Conservation (phyloP, 2,888 invertebrate species). For the Volucella inflata region DNA sequence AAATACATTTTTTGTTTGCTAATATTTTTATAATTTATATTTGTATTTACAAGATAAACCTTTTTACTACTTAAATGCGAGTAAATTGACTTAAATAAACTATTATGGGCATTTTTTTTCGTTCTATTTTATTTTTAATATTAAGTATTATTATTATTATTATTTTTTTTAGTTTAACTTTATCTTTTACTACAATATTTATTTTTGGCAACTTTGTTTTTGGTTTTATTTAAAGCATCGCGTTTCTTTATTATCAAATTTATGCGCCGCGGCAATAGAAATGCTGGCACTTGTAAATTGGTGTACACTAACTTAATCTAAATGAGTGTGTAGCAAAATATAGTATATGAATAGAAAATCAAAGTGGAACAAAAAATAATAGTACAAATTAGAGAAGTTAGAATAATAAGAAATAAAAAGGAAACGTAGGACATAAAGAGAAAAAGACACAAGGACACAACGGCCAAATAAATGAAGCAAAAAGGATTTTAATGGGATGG, state of each 20-base stretch:
- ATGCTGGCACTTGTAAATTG: constrained; percentile 70
- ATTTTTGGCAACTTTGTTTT: too few species aligned
- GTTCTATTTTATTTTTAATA: constrained; percentile 42
- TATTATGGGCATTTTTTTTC: constrained; percentile 22
- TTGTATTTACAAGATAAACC: constrained; percentile 34
- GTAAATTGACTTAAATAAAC: constrained; percentile 60
- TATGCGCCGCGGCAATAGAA: constrained; percentile 51
- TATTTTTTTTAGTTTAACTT: constrained; percentile 40
- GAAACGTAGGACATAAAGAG: constrained; percentile 33
- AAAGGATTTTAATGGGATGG: constrained; percentile 50
- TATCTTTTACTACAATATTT: too few species aligned
- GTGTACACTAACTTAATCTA: constrained; percentile 37
- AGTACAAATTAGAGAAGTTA: constrained; percentile 12
- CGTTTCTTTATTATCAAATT: constrained; percentile 41
- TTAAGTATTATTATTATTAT: constrained; percentile 37
- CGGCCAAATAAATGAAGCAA: constrained; percentile 52
- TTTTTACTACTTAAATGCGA: constrained; percentile 64
- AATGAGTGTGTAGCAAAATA: background rate
- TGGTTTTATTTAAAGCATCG: constrained; percentile 61
- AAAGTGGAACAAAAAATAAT: constrained; percentile 38
- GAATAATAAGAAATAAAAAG: constrained; percentile 7
- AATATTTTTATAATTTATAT: constrained; percentile 42
- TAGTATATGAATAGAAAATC: constrained; percentile 13
- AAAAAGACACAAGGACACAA: constrained; percentile 44
- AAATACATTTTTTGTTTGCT: constrained; percentile 50